Base-by-base conservation (phyloP, 2,113 vertebrate genomes). In the Dipodomys stephensi region DNA sequence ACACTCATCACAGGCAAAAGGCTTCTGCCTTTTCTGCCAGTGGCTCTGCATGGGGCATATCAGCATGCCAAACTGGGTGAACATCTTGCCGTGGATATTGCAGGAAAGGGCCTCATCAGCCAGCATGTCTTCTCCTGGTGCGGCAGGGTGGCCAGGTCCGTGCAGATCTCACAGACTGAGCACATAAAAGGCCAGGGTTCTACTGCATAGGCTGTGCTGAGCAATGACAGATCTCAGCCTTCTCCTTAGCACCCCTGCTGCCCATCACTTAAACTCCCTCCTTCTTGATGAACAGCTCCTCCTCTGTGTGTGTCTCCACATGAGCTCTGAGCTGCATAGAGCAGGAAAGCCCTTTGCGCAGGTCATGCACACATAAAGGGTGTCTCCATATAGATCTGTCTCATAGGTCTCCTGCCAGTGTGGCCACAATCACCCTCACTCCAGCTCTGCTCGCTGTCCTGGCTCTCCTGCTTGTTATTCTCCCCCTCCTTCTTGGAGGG, bases 41-140 rank as follows among this genome's bases (percentile, higher is more conserved):
- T 99, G 99, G 98, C 99, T 99, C 96, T 99, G 99, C 99, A 99
- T 99, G 98, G 99, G 99, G 95, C 99, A 99, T 0, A 99, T 99
- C 99, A 99, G 99, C 98, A 99, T 11, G 97, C 99, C 99, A n/a
- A 99, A 98, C 98, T 99, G 99, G 0, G 99, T 99, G 98, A 99
- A 99, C 99, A 99, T 99, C 97, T 99, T 49, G 49, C 12, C 9
- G 0, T 99, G 99, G 98, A 99, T 99, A 98, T 99, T 39, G 99
- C 99, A 99, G 84, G 99, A 99, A 97, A 99, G 39, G 99, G 99
- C 96, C 99, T 98, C 0, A 99, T 99, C 97, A 99, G 98, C 99
- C 99, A 99, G 98, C 99, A 99, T 77, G 99, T 99, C 98, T 99
- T 99, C 98, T 99, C 99, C 0, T 99, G 99, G 97, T 99, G 99